Base-by-base conservation (phyloP, 2,113 vertebrate genomes). In the Noturus placidus region DNA sequence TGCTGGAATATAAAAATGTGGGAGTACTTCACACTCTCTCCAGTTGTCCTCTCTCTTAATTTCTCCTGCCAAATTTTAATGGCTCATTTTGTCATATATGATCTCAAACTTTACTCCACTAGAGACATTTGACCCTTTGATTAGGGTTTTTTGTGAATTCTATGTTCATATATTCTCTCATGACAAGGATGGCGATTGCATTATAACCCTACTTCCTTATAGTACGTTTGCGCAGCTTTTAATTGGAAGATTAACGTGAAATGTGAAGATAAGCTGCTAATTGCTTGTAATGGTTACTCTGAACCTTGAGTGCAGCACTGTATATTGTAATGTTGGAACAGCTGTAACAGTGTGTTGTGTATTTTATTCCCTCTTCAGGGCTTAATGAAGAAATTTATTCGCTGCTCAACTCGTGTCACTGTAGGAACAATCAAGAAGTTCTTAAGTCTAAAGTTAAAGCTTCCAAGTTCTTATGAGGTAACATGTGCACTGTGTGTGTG, bases 361-460 rank as follows among this genome's bases (percentile, higher is more conserved):
- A 1, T 50, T 80, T 81, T 83, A 17, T 89, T 80, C 85, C 25
- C n/a, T 74, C 65, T 88, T 90, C 91, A 99, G 98, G 98, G 98
- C 87, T 94, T 99, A 95, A 99, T 99, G 98, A 99, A 99, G 96
- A 98, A 97, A 95, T 99, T 99, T 93, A 99, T 99, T 91, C 97
- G 97, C 91, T 99, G 98, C 94, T 99, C 98, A 91, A 97, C 97
- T 82, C 95, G 98, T 91, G 98, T 99, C 90, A 99, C 98, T 1
- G 98, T 99, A 92, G 98, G 98, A 95, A 99, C 98, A 88, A 99
- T 99, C 92, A 99, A 99, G 95, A 99, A 99, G 94, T 99, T 99
- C 94, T 96, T 99, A 92, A 99, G 98, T 94, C 97, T 99, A 92
- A 99, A 99, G 95, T 95, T 99, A 91, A 99, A 99, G 93, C 97